These are phyloP conservation scores for Clytia hemisphaerica DNA, from an alignment of 30 jellyfish, hydroid and myxozoan genomes.

Conservation along the genomic window DNA sequence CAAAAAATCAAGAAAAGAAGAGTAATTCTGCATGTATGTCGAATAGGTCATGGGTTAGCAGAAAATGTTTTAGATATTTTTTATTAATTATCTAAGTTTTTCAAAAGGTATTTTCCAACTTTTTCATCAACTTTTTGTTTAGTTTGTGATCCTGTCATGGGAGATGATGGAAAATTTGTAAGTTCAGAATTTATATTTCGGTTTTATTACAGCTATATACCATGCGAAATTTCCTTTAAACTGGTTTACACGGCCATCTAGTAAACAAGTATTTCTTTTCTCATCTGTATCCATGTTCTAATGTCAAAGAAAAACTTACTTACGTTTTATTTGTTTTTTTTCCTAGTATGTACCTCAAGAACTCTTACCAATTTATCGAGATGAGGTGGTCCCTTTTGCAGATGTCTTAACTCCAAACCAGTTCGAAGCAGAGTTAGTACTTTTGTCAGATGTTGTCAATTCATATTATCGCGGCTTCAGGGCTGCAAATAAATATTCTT, in stretches of 20 bases:
- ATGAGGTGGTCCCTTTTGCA: conserved; percentile 77
- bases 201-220: neutral
- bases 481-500: too few species aligned
- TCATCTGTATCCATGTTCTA: too few species aligned
- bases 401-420: conserved; percentile 91
- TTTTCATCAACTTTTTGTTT: neutral
- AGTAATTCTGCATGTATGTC: too few species aligned
- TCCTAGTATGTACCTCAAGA: conserved; percentile 88
- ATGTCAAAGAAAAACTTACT: too few species aligned
- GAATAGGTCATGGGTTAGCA: too few species aligned
- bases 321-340: too few species aligned
- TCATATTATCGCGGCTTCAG: too few species aligned
- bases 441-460: neutral
- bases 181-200: conserved; percentile 7
- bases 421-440: conserved; percentile 80
- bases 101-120: neutral
- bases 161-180: conserved; percentile 90
- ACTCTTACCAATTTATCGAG: conserved; percentile 56
- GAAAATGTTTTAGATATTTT: too few species aligned
- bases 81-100: neutral
- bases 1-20: too few species aligned
- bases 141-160: conserved; percentile 96
- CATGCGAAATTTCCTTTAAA: neutral
- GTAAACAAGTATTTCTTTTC: too few species aligned
- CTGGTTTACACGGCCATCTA: neutral